phyloP scores from a whole-genome alignment of 2,797 vertebrate species.

The Margarornis squamiger region DNA sequence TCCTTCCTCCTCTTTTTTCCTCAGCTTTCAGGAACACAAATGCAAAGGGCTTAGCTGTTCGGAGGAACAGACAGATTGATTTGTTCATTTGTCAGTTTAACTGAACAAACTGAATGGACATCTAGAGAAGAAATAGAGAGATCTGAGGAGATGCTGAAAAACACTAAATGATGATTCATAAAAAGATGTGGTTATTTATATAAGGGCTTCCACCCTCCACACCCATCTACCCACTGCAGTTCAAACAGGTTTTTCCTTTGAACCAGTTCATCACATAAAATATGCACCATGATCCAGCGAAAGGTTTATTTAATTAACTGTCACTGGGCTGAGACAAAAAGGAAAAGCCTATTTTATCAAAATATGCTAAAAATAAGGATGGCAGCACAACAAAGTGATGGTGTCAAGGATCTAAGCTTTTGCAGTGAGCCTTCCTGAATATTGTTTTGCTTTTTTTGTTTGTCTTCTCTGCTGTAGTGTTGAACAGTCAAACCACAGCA shows the following conservation, averaged over 20 bases:
- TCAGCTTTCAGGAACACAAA: background rate
- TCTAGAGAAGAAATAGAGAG: background rate
- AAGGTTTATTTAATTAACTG: constrained; percentile 50
- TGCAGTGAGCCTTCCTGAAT: background rate
- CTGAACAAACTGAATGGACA: constrained; percentile 16
- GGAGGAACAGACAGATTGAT: constrained; percentile 29
- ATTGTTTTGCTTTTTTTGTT: background rate
- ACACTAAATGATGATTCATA: background rate
- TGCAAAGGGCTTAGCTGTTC: background rate
- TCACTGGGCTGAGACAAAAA: constrained; percentile 24
- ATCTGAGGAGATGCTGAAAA: background rate
- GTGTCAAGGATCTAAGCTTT: background rate
- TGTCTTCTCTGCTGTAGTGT: background rate
- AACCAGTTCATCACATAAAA: constrained; percentile 44
- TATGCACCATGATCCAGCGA: background rate
- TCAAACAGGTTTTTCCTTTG: constrained; percentile 52
- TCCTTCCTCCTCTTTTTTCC: background rate
- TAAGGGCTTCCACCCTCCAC: background rate
- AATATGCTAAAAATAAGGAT: constrained; percentile 32
- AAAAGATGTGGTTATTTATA: constrained; percentile 44
- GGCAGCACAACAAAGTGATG: background rate
- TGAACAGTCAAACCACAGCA: background rate
- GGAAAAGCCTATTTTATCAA: background rate
- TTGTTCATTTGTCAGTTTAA: constrained; percentile 38
- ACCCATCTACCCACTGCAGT: background rate